Evolutionary conservation across 2,797 vertebrate genomes (phyloP).

Genomic region (Paguma larvata): DNA sequence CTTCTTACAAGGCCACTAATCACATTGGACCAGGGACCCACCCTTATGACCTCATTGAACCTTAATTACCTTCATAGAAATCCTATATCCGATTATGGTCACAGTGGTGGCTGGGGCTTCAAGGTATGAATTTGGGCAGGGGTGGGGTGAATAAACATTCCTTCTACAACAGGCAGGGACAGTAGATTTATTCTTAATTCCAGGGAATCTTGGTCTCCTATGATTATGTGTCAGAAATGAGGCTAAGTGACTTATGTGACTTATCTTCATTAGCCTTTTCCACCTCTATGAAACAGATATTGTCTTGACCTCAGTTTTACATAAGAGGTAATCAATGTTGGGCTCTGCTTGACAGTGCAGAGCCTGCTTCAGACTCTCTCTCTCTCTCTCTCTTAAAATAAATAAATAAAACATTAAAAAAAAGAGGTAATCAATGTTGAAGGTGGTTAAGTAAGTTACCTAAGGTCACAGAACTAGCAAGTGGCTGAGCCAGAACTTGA

Average conservation of each 20-base stretch:
- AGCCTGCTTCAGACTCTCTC: too few species aligned
- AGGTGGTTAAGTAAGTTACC: background rate
- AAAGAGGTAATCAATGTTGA: background rate
- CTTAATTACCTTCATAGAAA: background rate
- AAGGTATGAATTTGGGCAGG: background rate
- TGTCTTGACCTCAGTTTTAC: background rate
- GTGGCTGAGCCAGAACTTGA: background rate
- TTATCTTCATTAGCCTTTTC: slow-evolving; percentile 1
- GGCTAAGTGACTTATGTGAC: background rate
- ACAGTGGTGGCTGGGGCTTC: background rate
- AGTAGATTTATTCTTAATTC: slow-evolving; percentile 2
- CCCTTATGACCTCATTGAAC: background rate
- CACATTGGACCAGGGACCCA: background rate
- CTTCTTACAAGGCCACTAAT: background rate
- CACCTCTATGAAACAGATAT: background rate
- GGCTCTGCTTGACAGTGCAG: too few species aligned
- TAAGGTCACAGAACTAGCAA: background rate
- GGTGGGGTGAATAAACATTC: background rate
- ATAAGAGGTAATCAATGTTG: background rate
- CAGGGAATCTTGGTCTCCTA: background rate
- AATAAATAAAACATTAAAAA: too few species aligned
- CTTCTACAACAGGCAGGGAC: background rate
- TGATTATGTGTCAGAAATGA: background rate
- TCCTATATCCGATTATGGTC: background rate
- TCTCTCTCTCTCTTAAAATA: too few species aligned